Conservation (phyloP, 2,113 vertebrate species). For the Thunnus maccoyii region DNA sequence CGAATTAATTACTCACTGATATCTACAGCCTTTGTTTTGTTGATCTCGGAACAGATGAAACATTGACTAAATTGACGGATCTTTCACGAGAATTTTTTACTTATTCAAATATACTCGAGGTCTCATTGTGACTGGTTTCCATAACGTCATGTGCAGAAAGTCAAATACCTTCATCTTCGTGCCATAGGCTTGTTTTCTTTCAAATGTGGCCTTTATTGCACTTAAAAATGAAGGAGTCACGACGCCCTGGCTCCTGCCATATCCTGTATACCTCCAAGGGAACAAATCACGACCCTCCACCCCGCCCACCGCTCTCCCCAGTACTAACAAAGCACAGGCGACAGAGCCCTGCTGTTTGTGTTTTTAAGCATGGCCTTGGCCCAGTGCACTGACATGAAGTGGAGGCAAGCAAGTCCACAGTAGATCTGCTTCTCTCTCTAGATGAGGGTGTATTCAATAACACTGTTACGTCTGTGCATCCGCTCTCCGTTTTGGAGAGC, state of each 20-base stretch:
- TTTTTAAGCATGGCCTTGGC: constrained; percentile 80
- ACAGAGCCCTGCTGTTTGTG: constrained; percentile 84
- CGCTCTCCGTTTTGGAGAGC: neutral
- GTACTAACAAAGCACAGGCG: constrained; percentile 84
- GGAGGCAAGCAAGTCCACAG: constrained; percentile 41
- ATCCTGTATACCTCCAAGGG: constrained; percentile 90
- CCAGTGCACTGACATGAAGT: constrained; percentile 58
- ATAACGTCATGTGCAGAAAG: neutral
- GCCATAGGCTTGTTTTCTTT: constrained; percentile 59
- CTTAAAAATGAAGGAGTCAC: constrained; percentile 86
- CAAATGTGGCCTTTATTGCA: constrained; percentile 68
- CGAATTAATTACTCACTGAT: neutral
- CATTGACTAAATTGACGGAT: neutral
- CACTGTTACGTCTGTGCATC: neutral
- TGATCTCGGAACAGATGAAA: neutral
- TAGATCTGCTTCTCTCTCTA: constrained; percentile 24
- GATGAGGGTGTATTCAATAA: constrained; percentile 28
- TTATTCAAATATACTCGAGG: neutral
- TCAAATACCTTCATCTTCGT: constrained; percentile 31
- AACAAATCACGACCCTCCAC: constrained; percentile 86
- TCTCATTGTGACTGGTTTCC: neutral
- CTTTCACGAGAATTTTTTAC: neutral
- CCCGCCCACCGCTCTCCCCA: constrained; percentile 67
- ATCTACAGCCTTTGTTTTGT: neutral
- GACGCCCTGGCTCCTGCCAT: constrained; percentile 91